Conservation (phyloP, 2,113 vertebrate species). For the Caranx melampygus region DNA sequence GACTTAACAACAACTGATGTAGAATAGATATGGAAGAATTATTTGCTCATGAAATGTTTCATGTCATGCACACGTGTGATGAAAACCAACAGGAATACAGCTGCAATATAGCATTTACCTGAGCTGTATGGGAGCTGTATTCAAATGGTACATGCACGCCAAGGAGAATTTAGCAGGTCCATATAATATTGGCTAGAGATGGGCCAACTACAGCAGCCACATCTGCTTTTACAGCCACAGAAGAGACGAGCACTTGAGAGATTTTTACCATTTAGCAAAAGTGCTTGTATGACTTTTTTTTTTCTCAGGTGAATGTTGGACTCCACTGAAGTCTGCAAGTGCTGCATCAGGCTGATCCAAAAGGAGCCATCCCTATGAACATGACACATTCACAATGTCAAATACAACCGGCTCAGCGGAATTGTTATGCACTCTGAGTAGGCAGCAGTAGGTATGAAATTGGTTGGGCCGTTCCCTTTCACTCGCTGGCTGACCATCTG, state of each 20-base stretch:
- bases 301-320: slow-evolving; percentile 59
- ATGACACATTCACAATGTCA: slow-evolving; percentile 75
- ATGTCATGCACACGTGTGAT: neutral
- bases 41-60: neutral
- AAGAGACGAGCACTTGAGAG: slow-evolving; percentile 33
- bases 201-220: slow-evolving; percentile 9
- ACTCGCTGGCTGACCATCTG: slow-evolving; percentile 56
- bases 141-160: neutral
- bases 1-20: neutral
- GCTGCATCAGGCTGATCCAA: slow-evolving; percentile 73
- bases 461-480: slow-evolving; percentile 52
- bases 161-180: slow-evolving; percentile 20
- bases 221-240: slow-evolving; percentile 39
- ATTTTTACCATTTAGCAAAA: slow-evolving; percentile 62
- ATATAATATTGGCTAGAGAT: slow-evolving; percentile 24
- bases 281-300: slow-evolving; percentile 63
- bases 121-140: slow-evolving; percentile 15
- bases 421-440: slow-evolving; percentile 72
- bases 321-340: slow-evolving; percentile 65
- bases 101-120: neutral
- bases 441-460: slow-evolving; percentile 67
- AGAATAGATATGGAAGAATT: neutral
- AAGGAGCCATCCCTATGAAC: slow-evolving; percentile 65
- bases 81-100: slow-evolving; percentile 8
- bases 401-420: slow-evolving; percentile 70